Base-by-base conservation (phyloP, 2,113 vertebrate species). In the Ceyx margarethae region DNA sequence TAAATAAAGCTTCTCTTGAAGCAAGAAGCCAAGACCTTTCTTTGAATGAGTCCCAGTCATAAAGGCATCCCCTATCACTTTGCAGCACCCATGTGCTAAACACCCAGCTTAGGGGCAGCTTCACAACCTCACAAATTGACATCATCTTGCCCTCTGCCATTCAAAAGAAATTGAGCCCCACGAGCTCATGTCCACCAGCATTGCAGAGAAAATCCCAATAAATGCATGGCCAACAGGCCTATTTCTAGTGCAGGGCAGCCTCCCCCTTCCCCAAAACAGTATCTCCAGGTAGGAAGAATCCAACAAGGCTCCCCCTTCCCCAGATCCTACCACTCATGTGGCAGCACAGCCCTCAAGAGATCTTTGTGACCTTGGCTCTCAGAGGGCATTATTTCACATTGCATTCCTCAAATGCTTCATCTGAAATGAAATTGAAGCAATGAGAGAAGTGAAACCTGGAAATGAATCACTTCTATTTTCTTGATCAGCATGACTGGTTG, bases 391-490 rank as follows among this genome's bases (percentile, higher is more conserved):
- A 57, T 28, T 71, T 79, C 46, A 37, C 4, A 45, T 3, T 58
- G 21, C n/a, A 26, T 26, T 0, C 0, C 14, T 28, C 33, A 82
- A 82, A 31, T 25, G 29, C 56, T 92, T 37, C 16, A 33, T 62
- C 46, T 74, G 72, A 89, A 89, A 92, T 58, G 69, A 74, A 73
- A 80, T 45, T 60, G 68, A 48, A 92, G 22, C 61, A 64, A 28
- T 1, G 2, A 50, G 74, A 91, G 89, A 95, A 95, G 78, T 85
- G 89, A 94, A 95, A 94, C 73, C 71, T 86, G 77, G 86, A 84
- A 92, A 95, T 81, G 46, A 85, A 76, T 93, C 84, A 89, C 67
- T 95, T 95, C 69, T 82, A 31, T 69, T 85, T 93, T 92, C 74
- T 84, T 89, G 33, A 79, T 79, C 0, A 0, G 42, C 40, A 68